Evolutionary conservation across 1,140 invertebrate genomes (phyloP), one percentile per base, ranked within the genome.

Genomic region (Drosophila setifemur): DNA sequence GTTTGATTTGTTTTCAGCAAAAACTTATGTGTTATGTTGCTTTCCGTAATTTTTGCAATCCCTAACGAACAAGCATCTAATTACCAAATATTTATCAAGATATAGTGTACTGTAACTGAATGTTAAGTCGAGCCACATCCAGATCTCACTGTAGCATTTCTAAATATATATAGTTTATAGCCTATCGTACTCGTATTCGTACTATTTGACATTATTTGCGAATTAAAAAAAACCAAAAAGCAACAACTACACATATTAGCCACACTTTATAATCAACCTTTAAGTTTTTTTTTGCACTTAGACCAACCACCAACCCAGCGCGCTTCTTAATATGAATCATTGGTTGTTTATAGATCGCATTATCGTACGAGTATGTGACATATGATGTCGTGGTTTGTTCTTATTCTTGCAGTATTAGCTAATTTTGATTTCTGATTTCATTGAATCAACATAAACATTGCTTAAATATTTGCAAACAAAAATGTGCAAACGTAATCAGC

Each of bases 361-460:
- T 61, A 48, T 47, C 31, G 66, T 83, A 82, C 42, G 54, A 55
- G 58, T 79, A 72, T 85, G 76, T 85, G 71, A 74, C 66, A 85
- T 85, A 85, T 85, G 81, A 85, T 87, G 81, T 86, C 81, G 81
- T 85, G 81, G 81, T 68, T 58, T 49, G 68, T 58, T 68, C 52
- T 57, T 61, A 58, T 69, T 45, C 81, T 73, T 81, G 75, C 81
- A 85, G 76, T 81, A 69, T 39, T 87, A 73, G 75, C 58, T 63
- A 66, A 63, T 73, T 85, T 69, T 69, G 42, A 52, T 40, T 81
- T 81, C 73, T 85, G 50, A 81, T 68, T 83, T 85, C n/a, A 44
- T 28, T n/a, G n/a, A 74, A 40, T 49, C 76, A 54, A 81, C 53
- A 60, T 69, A 40, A 71, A 58, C 40, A 73, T 81, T 85, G 81